Conservation (phyloP, 2,113 vertebrate species). For the Cygnus atratus region DNA sequence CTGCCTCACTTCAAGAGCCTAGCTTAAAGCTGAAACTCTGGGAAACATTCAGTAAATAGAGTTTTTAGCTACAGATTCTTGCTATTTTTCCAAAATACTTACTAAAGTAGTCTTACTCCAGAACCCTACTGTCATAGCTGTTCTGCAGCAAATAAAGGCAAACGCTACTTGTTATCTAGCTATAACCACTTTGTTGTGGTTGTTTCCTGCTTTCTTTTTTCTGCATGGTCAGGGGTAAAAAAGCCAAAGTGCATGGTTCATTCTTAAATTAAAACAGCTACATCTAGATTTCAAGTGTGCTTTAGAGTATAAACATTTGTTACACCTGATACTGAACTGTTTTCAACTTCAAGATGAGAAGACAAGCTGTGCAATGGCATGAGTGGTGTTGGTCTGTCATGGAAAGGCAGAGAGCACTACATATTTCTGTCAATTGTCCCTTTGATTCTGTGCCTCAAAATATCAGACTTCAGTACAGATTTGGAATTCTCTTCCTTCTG, state of each 20-base stretch:
- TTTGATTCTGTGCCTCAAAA: neutral
- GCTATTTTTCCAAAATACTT: neutral
- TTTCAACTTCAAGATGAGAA: neutral
- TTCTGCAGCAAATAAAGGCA: neutral
- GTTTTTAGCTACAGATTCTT: neutral
- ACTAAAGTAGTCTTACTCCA: fast-evolving
- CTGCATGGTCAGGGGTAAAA: neutral
- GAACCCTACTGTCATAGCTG: neutral
- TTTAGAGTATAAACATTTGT: neutral
- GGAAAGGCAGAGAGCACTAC: neutral
- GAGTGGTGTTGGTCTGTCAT: neutral
- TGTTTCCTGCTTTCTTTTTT: neutral
- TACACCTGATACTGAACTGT: neutral
- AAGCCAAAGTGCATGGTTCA: fast-evolving
- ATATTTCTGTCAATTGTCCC: neutral
- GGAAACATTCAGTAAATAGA: neutral
- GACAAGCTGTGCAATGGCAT: neutral
- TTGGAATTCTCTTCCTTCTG: neutral
- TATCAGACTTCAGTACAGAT: neutral
- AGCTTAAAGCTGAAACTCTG: neutral
- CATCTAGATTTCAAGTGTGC: neutral
- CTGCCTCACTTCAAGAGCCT: neutral
- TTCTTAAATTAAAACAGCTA: neutral
- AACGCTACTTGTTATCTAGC: neutral
- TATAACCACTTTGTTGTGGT: neutral